These are phyloP conservation scores for Brachionus calyciflorus DNA, from an alignment of 1,140 invertebrate species.

Conservation along the genomic window DNA sequence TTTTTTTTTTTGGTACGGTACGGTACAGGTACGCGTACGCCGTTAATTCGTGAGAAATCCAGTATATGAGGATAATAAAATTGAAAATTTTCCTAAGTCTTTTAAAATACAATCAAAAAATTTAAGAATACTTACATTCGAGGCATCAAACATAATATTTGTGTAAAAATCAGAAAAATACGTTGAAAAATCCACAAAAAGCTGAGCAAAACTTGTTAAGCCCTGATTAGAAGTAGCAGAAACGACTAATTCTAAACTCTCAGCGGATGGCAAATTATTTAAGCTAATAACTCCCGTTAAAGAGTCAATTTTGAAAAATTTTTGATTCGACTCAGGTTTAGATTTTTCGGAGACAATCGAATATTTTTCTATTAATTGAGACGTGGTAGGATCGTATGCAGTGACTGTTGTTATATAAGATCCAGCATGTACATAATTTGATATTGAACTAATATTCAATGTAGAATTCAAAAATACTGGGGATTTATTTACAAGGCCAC, in stretches of 20 bases:
- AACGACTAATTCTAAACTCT: neutral
- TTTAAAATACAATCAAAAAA: no score
- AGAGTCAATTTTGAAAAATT: constrained; percentile 25
- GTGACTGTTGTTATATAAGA: constrained; percentile 14
- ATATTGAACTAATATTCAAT: constrained; percentile 16
- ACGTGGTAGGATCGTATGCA: constrained; percentile 17
- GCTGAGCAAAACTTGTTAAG: neutral
- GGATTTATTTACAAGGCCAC: neutral
- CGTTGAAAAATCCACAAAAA: neutral
- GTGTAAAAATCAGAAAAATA: constrained; percentile 11
- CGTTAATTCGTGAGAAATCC: no score
- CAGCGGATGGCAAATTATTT: neutral
- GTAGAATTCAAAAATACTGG: neutral
- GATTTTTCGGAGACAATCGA: constrained; percentile 14
- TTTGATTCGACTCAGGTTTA: neutral
- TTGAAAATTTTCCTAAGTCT: no score
- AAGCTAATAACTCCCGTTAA: constrained; percentile 1
- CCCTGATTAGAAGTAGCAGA: constrained; percentile 17
- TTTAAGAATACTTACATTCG: neutral
- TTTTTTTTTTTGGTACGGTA: no score
- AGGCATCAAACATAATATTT: neutral
- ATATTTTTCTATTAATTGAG: constrained; percentile 30
- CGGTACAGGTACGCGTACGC: no score
- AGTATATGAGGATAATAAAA: no score
- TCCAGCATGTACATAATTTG: constrained; percentile 22